Percentiles rank a stretch among this genome's conserved stretches.
These are phyloP conservation scores for Cydia fagiglandana DNA, from an alignment of 1,140 invertebrate genomes.

Conservation along the genomic window DNA sequence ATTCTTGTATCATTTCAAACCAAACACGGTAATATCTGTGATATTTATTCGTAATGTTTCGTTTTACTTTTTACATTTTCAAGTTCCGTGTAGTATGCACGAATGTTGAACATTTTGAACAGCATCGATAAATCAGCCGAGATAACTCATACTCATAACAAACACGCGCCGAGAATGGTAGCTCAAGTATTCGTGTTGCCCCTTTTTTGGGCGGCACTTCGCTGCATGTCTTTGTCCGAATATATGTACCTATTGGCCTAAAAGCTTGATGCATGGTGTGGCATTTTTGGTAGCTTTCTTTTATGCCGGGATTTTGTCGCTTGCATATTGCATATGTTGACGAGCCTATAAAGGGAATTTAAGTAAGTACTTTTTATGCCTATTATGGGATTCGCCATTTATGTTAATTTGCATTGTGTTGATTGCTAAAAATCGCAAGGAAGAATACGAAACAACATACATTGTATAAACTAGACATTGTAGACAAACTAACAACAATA, in stretches of 20 bases:
- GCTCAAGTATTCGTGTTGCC: neutral
- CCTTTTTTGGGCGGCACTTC: constrained; percentile 15
- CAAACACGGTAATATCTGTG: neutral
- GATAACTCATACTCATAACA: constrained; percentile 11
- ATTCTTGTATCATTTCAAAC: neutral
- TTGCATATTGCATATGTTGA: neutral
- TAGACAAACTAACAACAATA: too few species aligned
- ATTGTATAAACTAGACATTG: too few species aligned
- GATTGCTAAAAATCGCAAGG: neutral
- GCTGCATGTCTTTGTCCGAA: constrained; percentile 1
- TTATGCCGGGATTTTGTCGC: neutral
- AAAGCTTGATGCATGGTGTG: neutral
- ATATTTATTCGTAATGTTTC: neutral
- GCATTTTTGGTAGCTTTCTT: neutral
- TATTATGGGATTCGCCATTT: neutral
- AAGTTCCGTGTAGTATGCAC: neutral
- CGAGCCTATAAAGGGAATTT: neutral
- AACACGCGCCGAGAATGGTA: neutral
- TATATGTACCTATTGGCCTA: neutral
- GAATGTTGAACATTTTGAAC: constrained; percentile 1
- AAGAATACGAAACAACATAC: too few species aligned
- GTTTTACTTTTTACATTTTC: neutral
- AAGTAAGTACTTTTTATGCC: too few species aligned
- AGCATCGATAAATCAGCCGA: neutral
- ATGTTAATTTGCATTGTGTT: neutral